Conservation (phyloP, 2,113 vertebrate genomes). For the Micronycteris hirsuta region DNA sequence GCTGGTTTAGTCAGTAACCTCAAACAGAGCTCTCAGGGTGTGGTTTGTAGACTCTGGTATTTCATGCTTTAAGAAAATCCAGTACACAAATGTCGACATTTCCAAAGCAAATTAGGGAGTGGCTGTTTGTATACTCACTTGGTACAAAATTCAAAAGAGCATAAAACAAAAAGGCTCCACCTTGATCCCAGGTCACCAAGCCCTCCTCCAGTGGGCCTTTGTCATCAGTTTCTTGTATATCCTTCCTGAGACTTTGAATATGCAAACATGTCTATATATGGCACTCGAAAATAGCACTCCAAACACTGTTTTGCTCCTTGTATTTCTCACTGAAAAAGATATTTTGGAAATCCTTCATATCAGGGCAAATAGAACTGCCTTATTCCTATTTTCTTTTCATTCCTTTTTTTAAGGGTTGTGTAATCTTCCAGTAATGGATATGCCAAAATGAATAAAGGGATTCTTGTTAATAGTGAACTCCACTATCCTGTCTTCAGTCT, state of each 20-base stretch:
- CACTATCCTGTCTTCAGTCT: neutral
- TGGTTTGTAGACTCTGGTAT: slow-evolving; percentile 44
- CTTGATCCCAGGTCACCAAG: neutral
- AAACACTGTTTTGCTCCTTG: neutral
- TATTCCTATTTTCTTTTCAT: neutral
- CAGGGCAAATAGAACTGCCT: neutral
- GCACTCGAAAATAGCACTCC: neutral
- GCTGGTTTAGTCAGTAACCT: slow-evolving; percentile 57
- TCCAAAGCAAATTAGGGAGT: slow-evolving; percentile 69
- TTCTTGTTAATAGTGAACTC: neutral
- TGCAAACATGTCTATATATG: neutral
- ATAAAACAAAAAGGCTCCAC: neutral
- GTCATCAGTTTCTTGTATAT: neutral
- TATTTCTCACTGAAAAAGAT: neutral
- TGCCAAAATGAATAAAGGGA: neutral
- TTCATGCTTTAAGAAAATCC: slow-evolving; percentile 62
- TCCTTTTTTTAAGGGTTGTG: neutral
- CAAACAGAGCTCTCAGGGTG: slow-evolving; percentile 51
- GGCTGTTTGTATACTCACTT: slow-evolving; percentile 14
- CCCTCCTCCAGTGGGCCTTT: neutral
- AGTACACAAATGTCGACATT: slow-evolving; percentile 62
- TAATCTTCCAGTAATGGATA: neutral
- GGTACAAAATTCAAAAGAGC: slow-evolving; percentile 6
- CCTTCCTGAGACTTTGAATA: neutral
- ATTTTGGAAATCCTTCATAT: neutral